Evolutionary conservation across 2,888 invertebrate species (phyloP), one percentile per base, ranked within the genome.

Genomic region (Ochropacha duplaris): DNA sequence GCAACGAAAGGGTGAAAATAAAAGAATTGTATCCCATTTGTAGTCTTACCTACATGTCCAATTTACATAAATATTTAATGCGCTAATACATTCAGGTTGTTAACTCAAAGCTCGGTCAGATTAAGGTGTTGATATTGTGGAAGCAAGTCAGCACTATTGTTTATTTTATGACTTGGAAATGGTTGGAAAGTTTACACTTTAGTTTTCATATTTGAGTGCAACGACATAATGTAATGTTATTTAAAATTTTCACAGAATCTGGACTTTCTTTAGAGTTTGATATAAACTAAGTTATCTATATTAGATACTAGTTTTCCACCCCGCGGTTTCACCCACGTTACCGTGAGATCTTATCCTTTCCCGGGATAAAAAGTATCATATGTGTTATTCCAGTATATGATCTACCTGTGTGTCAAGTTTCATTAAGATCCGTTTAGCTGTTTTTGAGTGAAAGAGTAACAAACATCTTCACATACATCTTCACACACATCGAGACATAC

Each of bases 31-130:
- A 36, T n/a, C n/a, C n/a, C 4, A 6, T 31, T 12, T 12, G 12
- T 31, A 12, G 31, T 12, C 12, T 12, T 36, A 36, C n/a, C 12
- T 14, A 36, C n/a, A 34, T 14, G 34, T 34, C 1, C 34, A 34
- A 34, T 36, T 36, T 36, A 36, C 36, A 36, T 36, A n/a, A 36
- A 36, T n/a, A 36, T 36, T 36, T 36, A 14, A 24, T 24, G 22
- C 31, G 31, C 22, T 44, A 44, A 44, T 44, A 44, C 44, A 44
- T 44, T 44, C 50, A 56, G 59, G 59, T 54, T 59, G 56, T 59
- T 56, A 50, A 55, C 59, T 54, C 49, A 19, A 54, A 44, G 22
- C 51, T 54, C 16, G 39, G 22, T n/a, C 28, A 55, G 58, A 58
- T 58, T 50, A 26, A 57, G 31, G 49, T 54, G 54, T 54, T 50